phyloP scores from a whole-genome alignment of 53 echinoderm and acorn worm genomes.

The Arbacia lixula region DNA sequence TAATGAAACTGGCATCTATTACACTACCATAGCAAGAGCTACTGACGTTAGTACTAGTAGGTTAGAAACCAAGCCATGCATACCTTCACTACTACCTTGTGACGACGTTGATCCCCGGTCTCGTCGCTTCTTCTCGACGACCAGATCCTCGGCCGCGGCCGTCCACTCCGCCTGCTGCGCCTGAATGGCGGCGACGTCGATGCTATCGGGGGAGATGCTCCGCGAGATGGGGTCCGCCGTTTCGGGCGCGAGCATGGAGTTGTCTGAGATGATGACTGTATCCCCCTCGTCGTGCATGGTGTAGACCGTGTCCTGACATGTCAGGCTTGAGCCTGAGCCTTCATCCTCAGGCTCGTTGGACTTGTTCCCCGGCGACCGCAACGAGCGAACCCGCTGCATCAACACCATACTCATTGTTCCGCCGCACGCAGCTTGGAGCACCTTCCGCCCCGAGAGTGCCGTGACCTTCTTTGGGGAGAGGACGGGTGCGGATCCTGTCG shows the following conservation, averaged over 20 bases:
- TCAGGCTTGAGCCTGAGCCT: conserved; percentile 71
- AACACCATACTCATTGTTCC: conserved; percentile 81
- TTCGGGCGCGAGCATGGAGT: conserved; percentile 59
- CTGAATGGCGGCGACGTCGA: conserved; percentile 79
- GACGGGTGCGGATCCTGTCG: conserved; percentile 80
- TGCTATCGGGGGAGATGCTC: conserved; percentile 91
- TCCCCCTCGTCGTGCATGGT: conserved; percentile 89
- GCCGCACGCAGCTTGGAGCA: conserved; percentile 83
- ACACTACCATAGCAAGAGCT: too few relatives aligned
- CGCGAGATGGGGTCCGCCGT: conserved; percentile 30
- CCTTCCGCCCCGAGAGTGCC: conserved; percentile 84
- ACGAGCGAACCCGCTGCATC: conserved; percentile 77
- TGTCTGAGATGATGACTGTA: conserved; percentile 91
- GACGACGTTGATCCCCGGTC: conserved; percentile 52
- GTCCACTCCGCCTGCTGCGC: conserved; percentile 56
- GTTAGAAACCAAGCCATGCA: conserved; percentile 53
- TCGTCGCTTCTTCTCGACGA: conserved; percentile 49
- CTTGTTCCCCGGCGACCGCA: conserved; percentile 66
- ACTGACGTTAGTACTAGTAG: too few relatives aligned
- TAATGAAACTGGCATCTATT: too few relatives aligned
- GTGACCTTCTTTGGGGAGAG: conserved; percentile 80
- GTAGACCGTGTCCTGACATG: conserved; percentile 79
- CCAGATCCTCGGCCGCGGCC: conserved; percentile 16
- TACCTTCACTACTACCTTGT: conserved; percentile 65
- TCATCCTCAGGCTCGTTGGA: conserved; percentile 84